Base-by-base conservation (phyloP, 2,797 vertebrate species). In the Aplochiton taeniatus region DNA sequence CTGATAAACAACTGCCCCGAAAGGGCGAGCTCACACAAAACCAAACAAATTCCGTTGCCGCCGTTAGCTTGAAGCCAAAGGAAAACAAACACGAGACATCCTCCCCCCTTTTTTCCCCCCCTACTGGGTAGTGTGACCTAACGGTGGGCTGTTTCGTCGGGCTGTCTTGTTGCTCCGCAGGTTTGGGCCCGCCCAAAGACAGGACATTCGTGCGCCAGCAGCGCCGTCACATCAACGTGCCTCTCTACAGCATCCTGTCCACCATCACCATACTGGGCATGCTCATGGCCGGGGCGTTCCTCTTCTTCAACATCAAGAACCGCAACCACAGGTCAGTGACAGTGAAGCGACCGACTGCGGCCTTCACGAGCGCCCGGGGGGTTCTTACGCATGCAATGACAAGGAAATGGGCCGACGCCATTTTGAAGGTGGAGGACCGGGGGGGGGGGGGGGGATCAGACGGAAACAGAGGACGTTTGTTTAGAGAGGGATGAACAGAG, bases 231-330 rank as follows among this genome's bases (percentile, higher is more conserved):
- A 99, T 99, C 78, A 97, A 95, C 46, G 90, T 99, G 17, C 95
- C 95, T 1, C 96, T 99, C 42, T 99, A 99, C 85, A 99, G 97
- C 90, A 98, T 99, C 83, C 93, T 99, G 50, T 99, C 98, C 19
- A 96, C 95, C 73, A 94, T 99, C 80, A 99, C 98, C 61, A 94
- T 98, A 66, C 88, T 99, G 49, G 97, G 98, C 81, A 99, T 99
- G 97, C 93, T 99, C 75, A 99, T 99, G 98, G 97, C 95, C n/a
- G 95, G 96, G 6, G 95, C 96, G 57, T 99, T 99, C 75, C 90
- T 99, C 60, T 98, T 99, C 88, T 99, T 99, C 82, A 99, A 99
- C 87, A 98, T 99, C 86, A 99, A 99, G 93, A 99, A 99, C 85
- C 92, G 97, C 72, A 99, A 99, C 85, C 98, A 99, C 83, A 98